These are phyloP conservation scores for Cerastoderma edule DNA, from an alignment of 2,888 invertebrate genomes.

Conservation along the genomic window DNA sequence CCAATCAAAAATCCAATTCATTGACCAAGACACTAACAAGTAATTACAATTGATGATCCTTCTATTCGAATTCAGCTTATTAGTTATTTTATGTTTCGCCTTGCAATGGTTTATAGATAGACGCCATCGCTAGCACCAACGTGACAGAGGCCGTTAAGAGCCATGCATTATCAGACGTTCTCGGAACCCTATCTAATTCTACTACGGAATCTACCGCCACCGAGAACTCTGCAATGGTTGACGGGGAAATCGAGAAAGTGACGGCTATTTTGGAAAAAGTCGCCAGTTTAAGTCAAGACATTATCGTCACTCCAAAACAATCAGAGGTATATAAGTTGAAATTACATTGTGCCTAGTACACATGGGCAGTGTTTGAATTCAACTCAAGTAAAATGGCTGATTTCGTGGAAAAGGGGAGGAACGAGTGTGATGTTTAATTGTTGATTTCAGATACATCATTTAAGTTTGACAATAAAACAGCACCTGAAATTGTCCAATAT, in stretches of 20 bases:
- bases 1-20: background rate
- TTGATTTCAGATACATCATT: background rate
- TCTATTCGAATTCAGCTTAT: background rate
- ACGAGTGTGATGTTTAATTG: background rate
- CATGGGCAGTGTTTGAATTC: background rate
- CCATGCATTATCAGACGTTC: background rate
- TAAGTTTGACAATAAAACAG: background rate
- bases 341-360: background rate
- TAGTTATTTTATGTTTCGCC: background rate
- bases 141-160: background rate
- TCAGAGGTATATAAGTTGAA: conserved; percentile 9
- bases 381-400: background rate
- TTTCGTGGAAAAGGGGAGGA: background rate
- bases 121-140: background rate
- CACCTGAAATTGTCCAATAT: background rate
- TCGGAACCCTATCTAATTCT: background rate
- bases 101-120: background rate
- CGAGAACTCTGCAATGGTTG: background rate
- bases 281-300: conserved; percentile 25
- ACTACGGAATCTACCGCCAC: background rate
- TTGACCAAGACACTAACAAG: background rate
- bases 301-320: conserved; percentile 27
- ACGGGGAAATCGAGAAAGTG: conserved; percentile 37
- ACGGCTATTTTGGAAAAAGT: conserved; percentile 37
- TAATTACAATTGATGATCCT: background rate